phyloP scores from a whole-genome alignment of 2,888 invertebrate species.

The Lithophane semibrunnea region DNA sequence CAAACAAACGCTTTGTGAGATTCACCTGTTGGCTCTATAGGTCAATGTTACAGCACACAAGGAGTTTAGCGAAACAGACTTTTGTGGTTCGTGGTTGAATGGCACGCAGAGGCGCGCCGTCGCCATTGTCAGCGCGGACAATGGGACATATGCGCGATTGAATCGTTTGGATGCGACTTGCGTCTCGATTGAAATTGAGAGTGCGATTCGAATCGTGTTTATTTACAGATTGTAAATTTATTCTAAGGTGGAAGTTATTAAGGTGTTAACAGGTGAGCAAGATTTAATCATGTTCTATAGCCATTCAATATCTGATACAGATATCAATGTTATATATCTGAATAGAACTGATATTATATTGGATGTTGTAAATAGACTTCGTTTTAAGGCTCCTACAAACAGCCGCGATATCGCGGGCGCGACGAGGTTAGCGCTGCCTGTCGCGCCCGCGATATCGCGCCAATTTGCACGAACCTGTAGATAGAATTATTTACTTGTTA shows the following conservation, averaged over 20 bases:
- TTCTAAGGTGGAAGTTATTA: conserved; percentile 37
- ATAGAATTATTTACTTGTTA: not conserved
- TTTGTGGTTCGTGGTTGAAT: conserved; percentile 84
- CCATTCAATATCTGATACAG: not conserved
- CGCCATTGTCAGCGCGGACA: conserved; percentile 84
- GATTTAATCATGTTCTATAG: conserved; percentile 10
- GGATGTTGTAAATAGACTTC: not conserved
- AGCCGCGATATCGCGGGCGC: no score
- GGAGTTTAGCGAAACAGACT: conserved; percentile 89
- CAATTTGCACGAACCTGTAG: not conserved
- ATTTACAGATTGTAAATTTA: conserved; percentile 66
- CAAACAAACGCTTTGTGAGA: conserved; percentile 87
- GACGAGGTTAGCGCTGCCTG: no score
- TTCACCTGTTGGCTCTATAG: conserved; percentile 89
- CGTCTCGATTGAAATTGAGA: conserved; percentile 85
- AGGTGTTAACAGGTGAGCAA: conserved; percentile 32
- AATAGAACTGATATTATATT: no score
- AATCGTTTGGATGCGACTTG: conserved; percentile 82
- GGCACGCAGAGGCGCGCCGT: conserved; percentile 78
- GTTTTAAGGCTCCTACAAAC: not conserved
- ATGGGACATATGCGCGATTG: conserved; percentile 86
- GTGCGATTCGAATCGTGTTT: conserved; percentile 73
- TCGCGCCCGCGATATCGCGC: no score
- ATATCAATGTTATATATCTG: not conserved
- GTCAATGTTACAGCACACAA: conserved; percentile 89